A percentile compares a stretch with the other conserved stretches of the same genome.
Conservation (phyloP, 2,888 invertebrate genomes). For the Drosophila melanosoma region DNA sequence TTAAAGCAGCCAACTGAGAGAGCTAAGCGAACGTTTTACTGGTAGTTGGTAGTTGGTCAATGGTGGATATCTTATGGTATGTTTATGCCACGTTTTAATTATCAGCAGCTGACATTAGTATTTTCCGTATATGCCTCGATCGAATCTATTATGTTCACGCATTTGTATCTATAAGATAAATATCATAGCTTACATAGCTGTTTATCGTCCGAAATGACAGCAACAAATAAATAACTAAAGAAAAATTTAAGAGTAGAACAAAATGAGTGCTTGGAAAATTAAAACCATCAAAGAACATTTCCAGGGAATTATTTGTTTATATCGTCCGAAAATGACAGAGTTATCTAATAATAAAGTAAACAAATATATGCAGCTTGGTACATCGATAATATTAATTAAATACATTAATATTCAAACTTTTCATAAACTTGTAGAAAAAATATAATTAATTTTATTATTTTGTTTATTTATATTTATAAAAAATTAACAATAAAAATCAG, state of each 20-base stretch:
- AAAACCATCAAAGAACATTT: not conserved
- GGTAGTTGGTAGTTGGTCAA: not conserved
- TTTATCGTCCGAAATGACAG: constrained; percentile 52
- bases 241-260: not conserved
- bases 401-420: not conserved
- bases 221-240: constrained; percentile 19
- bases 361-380: not conserved
- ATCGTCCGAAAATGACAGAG: not conserved
- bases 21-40: not conserved
- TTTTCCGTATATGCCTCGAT: constrained; percentile 20
- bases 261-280: not conserved
- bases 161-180: constrained; percentile 28
- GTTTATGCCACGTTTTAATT: constrained; percentile 33
- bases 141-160: constrained; percentile 5
- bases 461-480: not conserved
- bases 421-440: not conserved
- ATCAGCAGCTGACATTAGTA: constrained; percentile 27
- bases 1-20: constrained; percentile 14
- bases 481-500: not conserved
- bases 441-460: not conserved
- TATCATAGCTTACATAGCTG: constrained; percentile 30
- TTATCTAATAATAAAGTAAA: not conserved
- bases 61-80: not conserved
- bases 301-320: not conserved
- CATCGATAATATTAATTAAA: not conserved